Percentiles rank a stretch among this genome's conserved stretches.
These are phyloP conservation scores for Sebastes jordani DNA, from an alignment of 2,797 vertebrate species.

Conservation along the genomic window DNA sequence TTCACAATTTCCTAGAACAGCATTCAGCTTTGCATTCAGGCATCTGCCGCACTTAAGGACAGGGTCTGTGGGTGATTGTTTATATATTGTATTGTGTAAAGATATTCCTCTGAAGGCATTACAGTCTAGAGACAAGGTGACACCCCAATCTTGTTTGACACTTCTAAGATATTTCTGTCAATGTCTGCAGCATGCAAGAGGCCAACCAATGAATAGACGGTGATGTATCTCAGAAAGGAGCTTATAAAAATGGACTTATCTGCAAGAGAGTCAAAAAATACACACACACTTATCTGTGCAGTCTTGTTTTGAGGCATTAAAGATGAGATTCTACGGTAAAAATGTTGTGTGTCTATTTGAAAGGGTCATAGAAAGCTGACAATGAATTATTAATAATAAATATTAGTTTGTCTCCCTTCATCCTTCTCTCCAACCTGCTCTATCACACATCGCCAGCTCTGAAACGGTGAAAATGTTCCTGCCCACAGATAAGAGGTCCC, in stretches of 20 bases:
- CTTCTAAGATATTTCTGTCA: constrained; percentile 32
- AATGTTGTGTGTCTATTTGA: constrained; percentile 21
- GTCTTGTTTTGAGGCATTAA: constrained; percentile 8
- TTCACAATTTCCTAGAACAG: not conserved
- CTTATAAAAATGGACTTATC: constrained; percentile 27
- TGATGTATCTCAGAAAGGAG: not conserved
- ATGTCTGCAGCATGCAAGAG: not conserved
- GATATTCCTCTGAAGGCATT: not conserved
- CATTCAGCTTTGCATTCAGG: not conserved
- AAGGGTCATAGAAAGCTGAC: constrained; percentile 28
- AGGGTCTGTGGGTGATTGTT: not conserved
- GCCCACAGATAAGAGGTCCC: constrained; percentile 63
- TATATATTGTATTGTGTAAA: not conserved
- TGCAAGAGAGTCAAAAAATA: constrained; percentile 9
- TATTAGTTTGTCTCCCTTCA: constrained; percentile 22
- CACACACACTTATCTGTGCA: not conserved
- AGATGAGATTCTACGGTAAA: not conserved
- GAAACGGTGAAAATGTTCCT: constrained; percentile 53
- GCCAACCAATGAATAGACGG: not conserved
- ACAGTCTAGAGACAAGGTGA: constrained; percentile 9
- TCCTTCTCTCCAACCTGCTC: not conserved
- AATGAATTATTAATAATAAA: constrained; percentile 64
- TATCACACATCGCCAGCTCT: constrained; percentile 39
- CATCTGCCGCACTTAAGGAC: not conserved
- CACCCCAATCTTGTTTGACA: constrained; percentile 14